Base-by-base conservation (phyloP, 2,113 vertebrate genomes). In the Vireo altiloquus region DNA sequence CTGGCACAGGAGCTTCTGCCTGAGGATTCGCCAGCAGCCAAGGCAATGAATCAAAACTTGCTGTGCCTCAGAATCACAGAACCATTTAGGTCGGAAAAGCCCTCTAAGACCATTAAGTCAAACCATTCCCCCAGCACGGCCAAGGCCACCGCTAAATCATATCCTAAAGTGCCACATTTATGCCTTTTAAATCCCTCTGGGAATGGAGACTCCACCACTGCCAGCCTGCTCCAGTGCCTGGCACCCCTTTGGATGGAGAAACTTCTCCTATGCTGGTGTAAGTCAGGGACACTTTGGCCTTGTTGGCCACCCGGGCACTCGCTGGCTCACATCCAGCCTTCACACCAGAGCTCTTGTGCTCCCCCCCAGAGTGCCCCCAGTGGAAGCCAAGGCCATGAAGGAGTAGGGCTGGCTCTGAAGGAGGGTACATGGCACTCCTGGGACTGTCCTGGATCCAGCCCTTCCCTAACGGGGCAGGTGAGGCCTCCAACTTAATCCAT, bases 331-430 rank as follows among this genome's bases (percentile, higher is more conserved):
- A 17, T 14, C 23, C 44, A 74, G 44, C 33, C 27, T 56, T 64
- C 33, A 0, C 8, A 16, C 21, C 22, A n/a, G 8, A 4, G 46
- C 30, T 50, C 25, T 3, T 3, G 22, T 60, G 30, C 52, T 70
- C 22, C 11, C 8, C 5, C 20, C 11, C 0, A 2, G 0, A 12
- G 57, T 0, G 28, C 19, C 35, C 19, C 37, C 19, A 8, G 25
- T 7, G 28, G 16, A 33, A 68, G 42, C 24, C 7, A 42, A 21
- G 2, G 78, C 42, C 21, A 13, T 2, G 21, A 31, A 30, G 52
- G 52, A 60, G 22, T 0, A 24, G 47, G 46, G 33, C 10, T 64
- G 69, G 46, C 8, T 56, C 4, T 0, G 3, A 0, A 1, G 3
- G 47, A 47, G 61, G 56, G 33, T 8, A 7, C 5, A 0, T 2